Evolutionary conservation across 1,140 invertebrate species (phyloP).

Genomic region (Maconellicoccus hirsutus): DNA sequence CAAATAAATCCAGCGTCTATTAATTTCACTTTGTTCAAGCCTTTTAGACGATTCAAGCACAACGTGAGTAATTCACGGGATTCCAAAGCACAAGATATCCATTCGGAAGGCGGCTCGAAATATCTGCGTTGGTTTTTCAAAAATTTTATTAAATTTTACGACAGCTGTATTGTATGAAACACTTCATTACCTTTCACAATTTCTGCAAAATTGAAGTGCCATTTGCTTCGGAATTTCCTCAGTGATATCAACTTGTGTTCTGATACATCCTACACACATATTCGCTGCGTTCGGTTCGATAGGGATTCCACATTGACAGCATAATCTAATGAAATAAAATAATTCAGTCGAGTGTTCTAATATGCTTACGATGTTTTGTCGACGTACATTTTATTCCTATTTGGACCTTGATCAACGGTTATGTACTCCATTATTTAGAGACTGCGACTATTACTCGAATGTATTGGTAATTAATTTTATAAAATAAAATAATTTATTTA

Average conservation of each 20-base stretch:
- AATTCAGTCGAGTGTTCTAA: no score
- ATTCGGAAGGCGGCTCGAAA: constrained; percentile 82
- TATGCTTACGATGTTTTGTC: no score
- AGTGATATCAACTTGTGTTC: constrained; percentile 85
- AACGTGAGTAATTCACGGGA: constrained; percentile 83
- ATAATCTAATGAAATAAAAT: no score
- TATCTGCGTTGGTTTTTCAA: constrained; percentile 47
- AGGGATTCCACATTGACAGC: constrained; percentile 64
- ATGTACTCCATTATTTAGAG: no score
- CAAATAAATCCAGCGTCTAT: constrained; percentile 95
- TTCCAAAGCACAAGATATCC: constrained; percentile 80
- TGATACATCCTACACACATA: constrained; percentile 90
- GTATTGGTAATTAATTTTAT: no score
- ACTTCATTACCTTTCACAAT: constrained; percentile 63
- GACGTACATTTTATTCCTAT: no score
- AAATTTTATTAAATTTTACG: neutral
- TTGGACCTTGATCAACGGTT: no score
- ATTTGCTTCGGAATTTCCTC: constrained; percentile 93
- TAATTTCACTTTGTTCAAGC: constrained; percentile 75
- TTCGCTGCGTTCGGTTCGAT: constrained; percentile 94
- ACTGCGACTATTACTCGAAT: no score
- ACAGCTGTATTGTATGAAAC: neutral
- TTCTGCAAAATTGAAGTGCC: constrained; percentile 76
- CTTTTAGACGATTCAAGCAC: constrained; percentile 90
- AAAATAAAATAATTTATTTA: no score